These are phyloP conservation scores for Elgaria multicarinata DNA, from an alignment of 2,113 vertebrate genomes.

Conservation along the genomic window DNA sequence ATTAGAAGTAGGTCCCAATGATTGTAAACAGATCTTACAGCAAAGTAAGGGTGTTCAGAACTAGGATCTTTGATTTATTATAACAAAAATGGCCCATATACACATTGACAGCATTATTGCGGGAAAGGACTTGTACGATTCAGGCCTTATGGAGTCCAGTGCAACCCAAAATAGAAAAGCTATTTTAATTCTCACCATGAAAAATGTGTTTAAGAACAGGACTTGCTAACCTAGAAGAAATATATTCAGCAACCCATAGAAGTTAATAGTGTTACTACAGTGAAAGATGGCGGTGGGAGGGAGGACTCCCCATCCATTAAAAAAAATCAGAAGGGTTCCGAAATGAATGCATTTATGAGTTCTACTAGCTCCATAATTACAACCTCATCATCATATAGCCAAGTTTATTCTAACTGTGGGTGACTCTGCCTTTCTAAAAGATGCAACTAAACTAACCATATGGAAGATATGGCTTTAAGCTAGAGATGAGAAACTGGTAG, in stretches of 20 bases:
- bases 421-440: background rate
- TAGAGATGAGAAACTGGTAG: background rate
- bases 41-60: background rate
- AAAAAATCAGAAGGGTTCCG: background rate
- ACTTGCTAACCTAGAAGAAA: background rate
- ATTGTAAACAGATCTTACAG: background rate
- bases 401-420: background rate
- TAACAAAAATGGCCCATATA: background rate
- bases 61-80: background rate
- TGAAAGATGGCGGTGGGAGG: background rate
- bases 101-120: background rate
- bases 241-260: background rate
- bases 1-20: background rate
- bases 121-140: background rate
- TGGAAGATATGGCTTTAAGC: background rate
- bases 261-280: background rate
- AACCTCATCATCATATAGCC: background rate
- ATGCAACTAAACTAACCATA: background rate
- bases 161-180: background rate
- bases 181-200: background rate
- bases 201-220: background rate
- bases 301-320: background rate
- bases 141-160: background rate
- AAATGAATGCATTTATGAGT: slow-evolving; percentile 18
- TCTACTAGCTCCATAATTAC: background rate